phyloP scores from a whole-genome alignment of 1,140 invertebrate species.

The Heliothis subflexa region DNA sequence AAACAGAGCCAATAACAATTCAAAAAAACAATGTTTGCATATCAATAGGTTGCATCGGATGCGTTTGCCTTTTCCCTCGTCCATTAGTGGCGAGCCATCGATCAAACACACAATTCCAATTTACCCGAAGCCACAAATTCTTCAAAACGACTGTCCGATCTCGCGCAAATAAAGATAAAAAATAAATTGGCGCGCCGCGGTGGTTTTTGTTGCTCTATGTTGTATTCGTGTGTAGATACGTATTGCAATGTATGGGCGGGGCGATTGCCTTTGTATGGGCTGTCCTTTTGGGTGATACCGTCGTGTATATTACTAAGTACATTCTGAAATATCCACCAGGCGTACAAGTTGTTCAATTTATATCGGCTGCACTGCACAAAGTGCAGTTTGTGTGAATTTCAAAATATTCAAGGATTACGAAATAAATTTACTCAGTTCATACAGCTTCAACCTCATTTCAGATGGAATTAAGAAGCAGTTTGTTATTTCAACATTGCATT shows the following conservation, averaged over 20 bases:
- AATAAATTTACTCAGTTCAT: too few species aligned
- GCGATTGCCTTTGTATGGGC: conserved; percentile 30
- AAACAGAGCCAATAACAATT: conserved; percentile 45
- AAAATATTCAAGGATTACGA: too few species aligned
- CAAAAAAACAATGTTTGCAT: conserved; percentile 54
- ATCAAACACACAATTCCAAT: conserved; percentile 82
- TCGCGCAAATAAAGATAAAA: conserved; percentile 68
- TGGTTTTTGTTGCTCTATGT: conserved; percentile 46
- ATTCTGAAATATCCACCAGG: not conserved
- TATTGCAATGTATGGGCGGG: conserved; percentile 36
- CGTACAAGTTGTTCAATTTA: not conserved
- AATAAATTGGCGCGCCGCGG: conserved; percentile 62
- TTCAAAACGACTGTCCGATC: conserved; percentile 71
- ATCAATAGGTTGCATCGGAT: conserved; percentile 50
- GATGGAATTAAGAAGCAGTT: too few species aligned
- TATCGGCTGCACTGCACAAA: too few species aligned
- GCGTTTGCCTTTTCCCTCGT: conserved; percentile 59
- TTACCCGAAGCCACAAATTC: conserved; percentile 81
- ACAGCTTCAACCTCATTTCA: too few species aligned
- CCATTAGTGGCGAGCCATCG: conserved; percentile 77
- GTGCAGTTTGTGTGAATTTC: too few species aligned
- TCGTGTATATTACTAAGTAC: conserved; percentile 12
- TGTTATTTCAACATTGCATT: too few species aligned
- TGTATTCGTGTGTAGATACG: conserved; percentile 28
- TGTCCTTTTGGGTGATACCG: conserved; percentile 16